Evolutionary conservation across 2,888 invertebrate species (phyloP).

Genomic region (Melangyna quadrimaculata): DNA sequence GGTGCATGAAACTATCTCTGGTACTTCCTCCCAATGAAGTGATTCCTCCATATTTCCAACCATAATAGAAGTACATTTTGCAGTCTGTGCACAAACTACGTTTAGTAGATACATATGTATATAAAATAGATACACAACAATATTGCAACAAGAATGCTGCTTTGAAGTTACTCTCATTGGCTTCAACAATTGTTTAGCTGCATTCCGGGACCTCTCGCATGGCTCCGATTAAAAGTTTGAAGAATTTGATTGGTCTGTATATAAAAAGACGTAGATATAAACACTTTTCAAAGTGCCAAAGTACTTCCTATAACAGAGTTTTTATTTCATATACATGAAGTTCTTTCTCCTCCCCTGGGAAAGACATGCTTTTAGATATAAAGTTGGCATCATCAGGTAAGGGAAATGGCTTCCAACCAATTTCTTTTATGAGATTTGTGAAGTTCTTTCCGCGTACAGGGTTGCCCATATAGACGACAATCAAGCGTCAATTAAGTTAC

Average conservation of each 20-base stretch:
- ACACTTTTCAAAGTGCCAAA: slow-evolving; percentile 9
- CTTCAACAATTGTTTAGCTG: slow-evolving; percentile 49
- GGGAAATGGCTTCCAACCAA: background rate
- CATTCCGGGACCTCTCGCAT: slow-evolving; percentile 50
- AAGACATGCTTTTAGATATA: background rate
- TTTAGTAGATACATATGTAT: too few relatives aligned
- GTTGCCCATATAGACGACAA: background rate
- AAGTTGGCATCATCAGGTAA: background rate
- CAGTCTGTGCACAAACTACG: background rate
- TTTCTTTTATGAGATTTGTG: background rate
- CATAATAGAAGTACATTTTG: background rate
- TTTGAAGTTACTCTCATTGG: slow-evolving; percentile 49
- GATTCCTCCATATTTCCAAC: background rate
- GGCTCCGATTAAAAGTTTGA: slow-evolving; percentile 39
- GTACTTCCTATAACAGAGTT: slow-evolving; percentile 11
- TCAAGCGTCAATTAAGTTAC: too few relatives aligned
- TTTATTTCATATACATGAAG: background rate
- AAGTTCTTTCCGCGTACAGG: background rate
- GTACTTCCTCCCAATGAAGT: slow-evolving; percentile 4
- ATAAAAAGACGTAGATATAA: background rate
- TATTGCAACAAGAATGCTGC: slow-evolving; percentile 25
- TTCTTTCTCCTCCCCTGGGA: background rate
- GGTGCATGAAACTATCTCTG: slow-evolving; percentile 22
- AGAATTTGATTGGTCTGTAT: too few relatives aligned
- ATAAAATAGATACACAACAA: background rate